Evolutionary conservation across 2,888 invertebrate species (phyloP).

Genomic region (Epiblema foenella): DNA sequence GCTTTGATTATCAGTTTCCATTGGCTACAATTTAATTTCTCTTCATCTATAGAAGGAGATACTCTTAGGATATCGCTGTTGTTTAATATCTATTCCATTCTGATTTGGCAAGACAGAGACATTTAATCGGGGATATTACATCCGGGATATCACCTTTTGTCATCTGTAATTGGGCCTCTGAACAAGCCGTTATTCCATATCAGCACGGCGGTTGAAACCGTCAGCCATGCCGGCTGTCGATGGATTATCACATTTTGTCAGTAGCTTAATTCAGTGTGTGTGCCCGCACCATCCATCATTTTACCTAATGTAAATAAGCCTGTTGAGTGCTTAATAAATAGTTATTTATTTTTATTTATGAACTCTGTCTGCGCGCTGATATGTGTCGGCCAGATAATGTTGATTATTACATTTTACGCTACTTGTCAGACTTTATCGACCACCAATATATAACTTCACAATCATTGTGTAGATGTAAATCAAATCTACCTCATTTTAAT

Average conservation of each 20-base stretch:
- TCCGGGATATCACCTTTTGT: too few relatives aligned
- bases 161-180: neutral
- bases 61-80: too few relatives aligned
- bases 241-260: constrained; percentile 15
- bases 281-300: constrained; percentile 15
- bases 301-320: constrained; percentile 14
- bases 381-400: neutral
- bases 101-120: too few relatives aligned
- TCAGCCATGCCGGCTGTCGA: neutral
- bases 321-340: constrained; percentile 1
- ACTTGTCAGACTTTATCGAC: too few relatives aligned
- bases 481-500: too few relatives aligned
- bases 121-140: neutral
- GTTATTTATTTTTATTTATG: neutral
- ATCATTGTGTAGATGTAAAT: too few relatives aligned
- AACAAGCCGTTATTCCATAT: neutral
- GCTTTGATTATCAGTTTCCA: too few relatives aligned
- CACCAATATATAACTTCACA: too few relatives aligned
- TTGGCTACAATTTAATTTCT: too few relatives aligned
- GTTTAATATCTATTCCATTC: too few relatives aligned
- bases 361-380: neutral
- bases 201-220: neutral
- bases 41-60: too few relatives aligned
- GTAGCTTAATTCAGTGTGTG: constrained; percentile 20
- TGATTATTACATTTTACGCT: neutral